A percentile compares a stretch with the other conserved stretches of the same genome.
phyloP scores from a whole-genome alignment of 2,113 vertebrate species.

The Bambusicola thoracicus region DNA sequence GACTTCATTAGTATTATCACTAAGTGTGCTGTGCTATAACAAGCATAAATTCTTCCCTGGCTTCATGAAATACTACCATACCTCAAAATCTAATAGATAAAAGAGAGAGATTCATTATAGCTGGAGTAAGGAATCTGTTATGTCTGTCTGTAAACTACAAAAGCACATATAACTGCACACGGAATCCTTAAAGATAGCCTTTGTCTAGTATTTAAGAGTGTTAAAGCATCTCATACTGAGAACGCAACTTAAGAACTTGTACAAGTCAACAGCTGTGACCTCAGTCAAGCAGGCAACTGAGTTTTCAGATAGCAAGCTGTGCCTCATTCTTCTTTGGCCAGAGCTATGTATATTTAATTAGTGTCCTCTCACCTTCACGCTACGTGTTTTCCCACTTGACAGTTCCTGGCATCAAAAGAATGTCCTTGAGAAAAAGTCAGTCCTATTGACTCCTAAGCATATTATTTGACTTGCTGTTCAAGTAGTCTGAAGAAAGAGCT shows the following conservation, averaged over 20 bases:
- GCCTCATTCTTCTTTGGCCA: constrained; percentile 88
- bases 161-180: background rate
- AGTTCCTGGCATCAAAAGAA: constrained; percentile 93
- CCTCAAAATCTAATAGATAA: background rate
- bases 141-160: background rate
- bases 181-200: constrained; percentile 24
- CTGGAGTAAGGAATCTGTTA: background rate
- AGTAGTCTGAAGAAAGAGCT: constrained; percentile 78
- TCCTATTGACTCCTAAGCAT: constrained; percentile 85
- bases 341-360: constrained; percentile 94
- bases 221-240: constrained; percentile 37
- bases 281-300: constrained; percentile 83
- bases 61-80: background rate
- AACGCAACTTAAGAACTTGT: constrained; percentile 55
- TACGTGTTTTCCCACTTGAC: constrained; percentile 89
- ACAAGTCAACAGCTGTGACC: constrained; percentile 91
- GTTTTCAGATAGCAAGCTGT: constrained; percentile 91
- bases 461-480: constrained; percentile 83
- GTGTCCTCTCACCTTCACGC: constrained; percentile 92
- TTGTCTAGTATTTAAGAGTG: constrained; percentile 41
- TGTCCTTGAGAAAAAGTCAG: constrained; percentile 91
- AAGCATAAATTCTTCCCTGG: background rate
- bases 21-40: background rate
- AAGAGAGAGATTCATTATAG: background rate
- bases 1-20: background rate